These are phyloP conservation scores for Megaceryle alcyon DNA, from an alignment of 2,797 vertebrate species.

Conservation along the genomic window DNA sequence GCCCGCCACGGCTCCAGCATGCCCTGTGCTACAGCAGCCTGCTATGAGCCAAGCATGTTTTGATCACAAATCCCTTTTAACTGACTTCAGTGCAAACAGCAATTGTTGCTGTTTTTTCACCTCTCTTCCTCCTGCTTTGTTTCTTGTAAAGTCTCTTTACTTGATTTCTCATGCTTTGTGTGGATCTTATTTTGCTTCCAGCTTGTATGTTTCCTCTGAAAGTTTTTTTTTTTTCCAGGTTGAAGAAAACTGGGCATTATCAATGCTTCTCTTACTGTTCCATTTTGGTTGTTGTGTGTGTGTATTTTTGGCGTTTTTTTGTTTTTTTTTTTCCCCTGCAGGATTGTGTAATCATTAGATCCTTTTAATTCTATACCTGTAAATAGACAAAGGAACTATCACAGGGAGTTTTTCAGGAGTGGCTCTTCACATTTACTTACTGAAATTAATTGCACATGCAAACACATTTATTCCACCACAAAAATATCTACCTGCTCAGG, in stretches of 20 bases:
- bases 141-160: background rate
- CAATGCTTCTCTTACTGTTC: background rate
- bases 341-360: background rate
- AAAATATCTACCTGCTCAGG: background rate
- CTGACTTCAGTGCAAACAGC: background rate
- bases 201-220: background rate
- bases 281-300: background rate
- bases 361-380: background rate
- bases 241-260: background rate
- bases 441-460: background rate
- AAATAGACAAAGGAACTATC: background rate
- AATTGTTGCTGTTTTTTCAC: background rate
- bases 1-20: background rate
- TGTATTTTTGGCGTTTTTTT: background rate
- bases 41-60: background rate
- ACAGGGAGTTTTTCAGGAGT: background rate
- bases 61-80: background rate
- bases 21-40: background rate
- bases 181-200: background rate
- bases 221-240: background rate
- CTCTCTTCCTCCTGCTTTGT: background rate
- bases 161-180: background rate
- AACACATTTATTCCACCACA: background rate
- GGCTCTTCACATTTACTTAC: background rate
- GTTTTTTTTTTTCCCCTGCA: background rate